Base-by-base conservation (phyloP, 1,140 invertebrate genomes). In the Zaprionus capensis region DNA sequence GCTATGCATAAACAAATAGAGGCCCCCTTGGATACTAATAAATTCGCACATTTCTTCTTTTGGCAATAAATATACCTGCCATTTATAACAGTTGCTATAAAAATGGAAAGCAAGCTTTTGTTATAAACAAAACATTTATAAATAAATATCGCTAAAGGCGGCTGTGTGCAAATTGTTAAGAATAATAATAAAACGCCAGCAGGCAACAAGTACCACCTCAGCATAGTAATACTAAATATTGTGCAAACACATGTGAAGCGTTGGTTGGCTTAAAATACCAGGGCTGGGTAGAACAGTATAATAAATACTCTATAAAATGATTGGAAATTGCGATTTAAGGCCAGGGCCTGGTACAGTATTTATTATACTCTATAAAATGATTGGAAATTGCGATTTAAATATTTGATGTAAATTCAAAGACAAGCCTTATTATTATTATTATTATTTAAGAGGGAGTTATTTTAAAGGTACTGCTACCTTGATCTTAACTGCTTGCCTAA, bases 51-150 rank as follows among this genome's bases (percentile, higher is more conserved):
- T 57, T 62, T 44, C 44, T 36, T 66, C 2, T 31, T 31, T 53
- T 24, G 24, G 17, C 31, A 61, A 69, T 12, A 49, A 28, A 34
- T 57, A 58, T 46, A 57, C 17, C 15, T 49, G 11, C n/a, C 26
- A 41, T 55, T 5, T 41, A 36, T 56, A 46, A 66, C 20, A n/a
- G 15, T 24, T n/a, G 17, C n/a, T 9, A 53, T 44, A 73, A 61
- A 65, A 71, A 68, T 67, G 53, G 59, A 67, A 51, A 74, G 67
- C 70, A 49, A 38, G 26, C 28, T 58, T 58, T 53, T 34, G 56
- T 49, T 67, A 75, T 81, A 81, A 78, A 81, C 78, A 85, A 78
- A 67, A 68, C 11, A 62, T 81, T 88, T 87, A 84, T 73, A 87
- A 84, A 87, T 88, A 87, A 55, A 71, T 58, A 51, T 65, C 22